These are phyloP conservation scores for Erpetoichthys calabaricus DNA, from an alignment of 2,797 vertebrate genomes.

Conservation along the genomic window DNA sequence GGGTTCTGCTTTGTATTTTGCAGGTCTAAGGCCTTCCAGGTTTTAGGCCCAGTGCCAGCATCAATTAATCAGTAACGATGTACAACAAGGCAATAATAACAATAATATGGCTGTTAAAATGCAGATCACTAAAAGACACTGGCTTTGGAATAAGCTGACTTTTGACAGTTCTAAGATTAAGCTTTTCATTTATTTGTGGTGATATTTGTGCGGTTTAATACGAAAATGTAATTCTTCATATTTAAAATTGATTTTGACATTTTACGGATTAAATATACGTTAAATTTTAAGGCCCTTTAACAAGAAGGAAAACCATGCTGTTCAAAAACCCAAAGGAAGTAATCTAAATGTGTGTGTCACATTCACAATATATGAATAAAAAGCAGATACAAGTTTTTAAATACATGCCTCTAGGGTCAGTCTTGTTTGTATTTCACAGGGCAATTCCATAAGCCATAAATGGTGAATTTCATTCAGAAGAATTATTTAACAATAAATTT, in stretches of 20 bases:
- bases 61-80: slow-evolving; percentile 61
- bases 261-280: too few species aligned
- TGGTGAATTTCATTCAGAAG: slow-evolving; percentile 28
- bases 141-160: neutral
- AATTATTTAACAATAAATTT: slow-evolving; percentile 25
- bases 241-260: neutral
- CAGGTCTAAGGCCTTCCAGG: slow-evolving; percentile 45
- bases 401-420: slow-evolving; percentile 24
- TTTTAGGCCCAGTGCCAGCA: slow-evolving; percentile 53
- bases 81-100: slow-evolving; percentile 40
- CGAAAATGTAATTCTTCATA: neutral
- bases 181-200: neutral
- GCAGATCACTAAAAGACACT: slow-evolving; percentile 33
- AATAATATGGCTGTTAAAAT: slow-evolving; percentile 37
- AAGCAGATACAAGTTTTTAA: slow-evolving; percentile 32
- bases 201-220: neutral
- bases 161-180: neutral
- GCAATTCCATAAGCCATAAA: slow-evolving; percentile 30
- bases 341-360: slow-evolving; percentile 24
- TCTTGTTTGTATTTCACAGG: slow-evolving; percentile 21
- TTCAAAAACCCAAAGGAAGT: slow-evolving; percentile 19
- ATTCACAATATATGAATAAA: slow-evolving; percentile 27
- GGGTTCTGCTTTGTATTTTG: slow-evolving; percentile 58
- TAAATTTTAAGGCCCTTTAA: too few species aligned
- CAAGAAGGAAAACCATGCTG: neutral